phyloP scores from a whole-genome alignment of 2,888 invertebrate species.

The Dolomedes plantarius region DNA sequence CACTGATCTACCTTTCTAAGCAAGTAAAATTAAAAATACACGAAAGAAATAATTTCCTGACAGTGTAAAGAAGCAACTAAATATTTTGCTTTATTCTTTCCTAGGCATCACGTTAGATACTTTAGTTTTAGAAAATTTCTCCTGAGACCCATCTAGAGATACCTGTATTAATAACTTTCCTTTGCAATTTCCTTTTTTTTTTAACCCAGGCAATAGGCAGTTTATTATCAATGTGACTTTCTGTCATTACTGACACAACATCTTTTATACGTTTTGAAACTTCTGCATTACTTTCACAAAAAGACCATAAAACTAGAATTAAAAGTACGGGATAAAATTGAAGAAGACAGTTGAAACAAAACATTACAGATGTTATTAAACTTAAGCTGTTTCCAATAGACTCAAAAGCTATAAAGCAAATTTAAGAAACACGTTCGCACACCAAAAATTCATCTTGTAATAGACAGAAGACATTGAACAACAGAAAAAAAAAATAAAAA shows the following conservation, averaged over 20 bases:
- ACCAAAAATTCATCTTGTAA: conserved; percentile 61
- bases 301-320: neutral
- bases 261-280: neutral
- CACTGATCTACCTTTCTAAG: too few species aligned
- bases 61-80: too few species aligned
- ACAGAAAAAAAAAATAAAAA: conserved; percentile 32
- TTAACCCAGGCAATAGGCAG: neutral
- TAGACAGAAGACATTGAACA: conserved; percentile 55
- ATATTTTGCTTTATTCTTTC: too few species aligned
- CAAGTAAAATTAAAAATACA: too few species aligned
- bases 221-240: neutral
- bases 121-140: too few species aligned
- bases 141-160: too few species aligned
- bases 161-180: too few species aligned
- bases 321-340: neutral
- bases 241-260: neutral
- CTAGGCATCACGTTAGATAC: too few species aligned
- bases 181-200: too few species aligned
- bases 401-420: conserved; percentile 52
- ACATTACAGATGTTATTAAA: conserved; percentile 41
- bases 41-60: too few species aligned
- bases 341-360: neutral
- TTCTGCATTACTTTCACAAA: neutral
- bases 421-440: conserved; percentile 62
- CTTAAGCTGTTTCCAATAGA: conserved; percentile 61